Evolutionary conservation across 2,113 vertebrate genomes (phyloP).

Genomic region (Dasyurus viverrinus): DNA sequence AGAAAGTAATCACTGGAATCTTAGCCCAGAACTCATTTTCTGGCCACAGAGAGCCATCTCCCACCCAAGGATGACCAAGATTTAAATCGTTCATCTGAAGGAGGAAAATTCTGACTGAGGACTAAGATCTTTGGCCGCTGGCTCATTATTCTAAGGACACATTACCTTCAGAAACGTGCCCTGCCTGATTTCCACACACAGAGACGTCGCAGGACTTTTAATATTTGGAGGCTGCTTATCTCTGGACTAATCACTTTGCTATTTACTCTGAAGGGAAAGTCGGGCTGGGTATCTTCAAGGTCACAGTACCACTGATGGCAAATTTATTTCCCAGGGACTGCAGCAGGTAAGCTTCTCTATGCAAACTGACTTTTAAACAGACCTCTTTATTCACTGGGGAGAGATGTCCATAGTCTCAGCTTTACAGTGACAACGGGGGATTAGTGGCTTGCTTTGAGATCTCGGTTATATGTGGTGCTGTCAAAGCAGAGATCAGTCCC

Average conservation of each 20-base stretch:
- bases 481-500: not conserved
- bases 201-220: not conserved
- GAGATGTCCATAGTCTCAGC: not conserved
- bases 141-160: slow-evolving; percentile 16
- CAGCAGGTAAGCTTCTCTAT: not conserved
- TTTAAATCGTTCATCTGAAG: slow-evolving; percentile 13
- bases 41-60: not conserved
- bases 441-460: not conserved
- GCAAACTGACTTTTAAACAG: slow-evolving; percentile 12
- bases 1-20: not conserved
- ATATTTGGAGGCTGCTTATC: not conserved
- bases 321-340: slow-evolving; percentile 11
- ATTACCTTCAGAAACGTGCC: not conserved
- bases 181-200: not conserved
- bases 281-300: not conserved
- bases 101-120: not conserved
- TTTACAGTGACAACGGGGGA: not conserved
- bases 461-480: slow-evolving; percentile 10
- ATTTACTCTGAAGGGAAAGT: slow-evolving; percentile 9
- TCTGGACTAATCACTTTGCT: not conserved
- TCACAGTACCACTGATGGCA: not conserved
- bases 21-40: not conserved
- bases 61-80: not conserved
- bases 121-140: not conserved
- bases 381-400: not conserved